Percentiles rank a stretch among this genome's conserved stretches.
Evolutionary conservation across 2,888 invertebrate genomes (phyloP).

Genomic region (Dichetophora obliterata): DNA sequence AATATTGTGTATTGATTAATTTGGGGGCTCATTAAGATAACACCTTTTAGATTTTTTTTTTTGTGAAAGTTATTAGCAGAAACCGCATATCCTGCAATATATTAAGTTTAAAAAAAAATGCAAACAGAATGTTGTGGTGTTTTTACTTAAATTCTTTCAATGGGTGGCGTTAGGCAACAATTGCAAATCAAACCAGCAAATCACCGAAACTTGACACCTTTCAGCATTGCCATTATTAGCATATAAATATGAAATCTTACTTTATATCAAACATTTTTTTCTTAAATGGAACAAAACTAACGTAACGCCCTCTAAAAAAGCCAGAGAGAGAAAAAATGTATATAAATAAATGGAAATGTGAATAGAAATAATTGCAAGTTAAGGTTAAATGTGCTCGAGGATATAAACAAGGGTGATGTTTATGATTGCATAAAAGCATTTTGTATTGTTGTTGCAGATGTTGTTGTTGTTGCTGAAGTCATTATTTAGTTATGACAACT

Average conservation of each 20-base stretch:
- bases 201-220: constrained; percentile 18
- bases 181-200: neutral
- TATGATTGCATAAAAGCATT: neutral
- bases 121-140: no score
- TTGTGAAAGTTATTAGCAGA: no score
- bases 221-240: constrained; percentile 7
- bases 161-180: neutral
- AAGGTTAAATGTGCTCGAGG: constrained; percentile 19
- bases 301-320: neutral
- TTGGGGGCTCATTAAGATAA: no score
- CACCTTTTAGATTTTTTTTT: no score
- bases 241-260: constrained; percentile 26
- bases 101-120: no score
- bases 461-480: neutral
- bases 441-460: neutral
- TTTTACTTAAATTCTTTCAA: no score
- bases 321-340: neutral
- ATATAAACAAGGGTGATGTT: neutral
- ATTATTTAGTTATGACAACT: constrained; percentile 29
- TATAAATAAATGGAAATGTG: neutral
- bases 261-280: neutral
- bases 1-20: no score
- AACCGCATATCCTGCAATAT: no score
- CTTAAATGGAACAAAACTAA: no score
- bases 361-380: constrained; percentile 24